These are phyloP conservation scores for Scelioninae gen. 1 DNA, from an alignment of 2,888 invertebrate genomes.

Conservation along the genomic window DNA sequence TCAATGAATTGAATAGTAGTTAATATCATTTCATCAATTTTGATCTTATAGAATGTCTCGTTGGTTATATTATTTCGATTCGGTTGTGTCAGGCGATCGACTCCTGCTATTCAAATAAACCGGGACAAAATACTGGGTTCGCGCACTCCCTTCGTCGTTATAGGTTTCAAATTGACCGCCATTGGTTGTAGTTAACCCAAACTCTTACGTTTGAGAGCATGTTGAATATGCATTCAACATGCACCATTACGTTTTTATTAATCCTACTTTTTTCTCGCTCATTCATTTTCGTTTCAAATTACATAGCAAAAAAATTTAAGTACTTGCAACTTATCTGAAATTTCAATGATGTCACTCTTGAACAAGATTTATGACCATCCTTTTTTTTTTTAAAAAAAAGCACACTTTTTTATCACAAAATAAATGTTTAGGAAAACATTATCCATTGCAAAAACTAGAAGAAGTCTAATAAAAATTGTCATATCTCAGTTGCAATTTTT, in stretches of 20 bases:
- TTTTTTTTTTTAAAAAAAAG: too few relatives aligned
- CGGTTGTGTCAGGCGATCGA: constrained; percentile 47
- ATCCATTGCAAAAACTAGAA: too few relatives aligned
- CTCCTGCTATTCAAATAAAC: constrained; percentile 58
- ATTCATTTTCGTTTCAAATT: too few relatives aligned
- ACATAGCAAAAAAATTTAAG: too few relatives aligned
- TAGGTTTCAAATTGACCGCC: constrained; percentile 60
- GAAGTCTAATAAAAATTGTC: too few relatives aligned
- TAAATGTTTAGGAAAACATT: too few relatives aligned
- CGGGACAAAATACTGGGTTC: constrained; percentile 46
- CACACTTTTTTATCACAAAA: too few relatives aligned
- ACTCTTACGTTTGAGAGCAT: constrained; percentile 44
- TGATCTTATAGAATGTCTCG: constrained; percentile 71
- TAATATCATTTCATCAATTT: constrained; percentile 70
- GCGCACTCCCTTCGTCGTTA: constrained; percentile 54
- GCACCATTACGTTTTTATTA: constrained; percentile 22
- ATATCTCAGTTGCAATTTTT: too few relatives aligned
- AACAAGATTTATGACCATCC: too few relatives aligned
- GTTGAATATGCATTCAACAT: constrained; percentile 39
- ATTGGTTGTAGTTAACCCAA: constrained; percentile 62
- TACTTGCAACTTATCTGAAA: too few relatives aligned
- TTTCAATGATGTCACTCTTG: too few relatives aligned
- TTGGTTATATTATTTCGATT: constrained; percentile 51
- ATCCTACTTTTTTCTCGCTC: too few relatives aligned
- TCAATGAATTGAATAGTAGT: not conserved